These are phyloP conservation scores for Anabacerthia variegaticeps DNA, from an alignment of 2,797 vertebrate genomes.

Conservation along the genomic window DNA sequence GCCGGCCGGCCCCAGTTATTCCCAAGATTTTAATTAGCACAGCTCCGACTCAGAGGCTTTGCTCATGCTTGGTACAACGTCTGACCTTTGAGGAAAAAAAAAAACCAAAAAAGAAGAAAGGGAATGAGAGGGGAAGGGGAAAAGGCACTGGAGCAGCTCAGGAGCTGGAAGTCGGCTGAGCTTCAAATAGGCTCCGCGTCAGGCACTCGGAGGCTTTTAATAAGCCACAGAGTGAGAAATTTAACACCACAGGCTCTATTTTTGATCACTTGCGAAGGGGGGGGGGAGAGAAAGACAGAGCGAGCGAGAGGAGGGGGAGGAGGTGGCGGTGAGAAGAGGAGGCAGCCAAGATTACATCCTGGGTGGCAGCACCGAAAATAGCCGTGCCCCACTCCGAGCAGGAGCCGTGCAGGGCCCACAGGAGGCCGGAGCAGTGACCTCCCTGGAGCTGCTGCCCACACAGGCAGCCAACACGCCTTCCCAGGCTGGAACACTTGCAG, in stretches of 20 bases:
- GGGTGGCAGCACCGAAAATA: slow-evolving; percentile 50
- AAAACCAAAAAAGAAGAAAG: background rate
- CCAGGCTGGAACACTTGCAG: background rate
- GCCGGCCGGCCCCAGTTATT: background rate
- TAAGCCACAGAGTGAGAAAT: slow-evolving; percentile 58
- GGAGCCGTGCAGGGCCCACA: background rate
- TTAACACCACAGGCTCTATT: slow-evolving; percentile 58
- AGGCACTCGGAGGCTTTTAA: slow-evolving; percentile 60
- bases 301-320: slow-evolving; percentile 66
- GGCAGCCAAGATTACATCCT: slow-evolving; percentile 78
- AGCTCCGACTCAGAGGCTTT: background rate
- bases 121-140: background rate
- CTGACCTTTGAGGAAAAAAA: slow-evolving; percentile 34
- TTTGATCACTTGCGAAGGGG: slow-evolving; percentile 34
- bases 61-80: background rate
- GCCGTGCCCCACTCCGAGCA: background rate
- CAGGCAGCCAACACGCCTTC: background rate
- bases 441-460: background rate
- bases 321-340: slow-evolving; percentile 79
- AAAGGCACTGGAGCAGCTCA: slow-evolving; percentile 10
- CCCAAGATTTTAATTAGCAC: slow-evolving; percentile 47
- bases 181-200: slow-evolving; percentile 53
- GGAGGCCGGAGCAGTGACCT: background rate
- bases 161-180: slow-evolving; percentile 27
- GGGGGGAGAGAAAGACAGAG: slow-evolving; percentile 50